Evolutionary conservation across 2,113 vertebrate genomes (phyloP).

Genomic region (Neotragus pygmaeus): DNA sequence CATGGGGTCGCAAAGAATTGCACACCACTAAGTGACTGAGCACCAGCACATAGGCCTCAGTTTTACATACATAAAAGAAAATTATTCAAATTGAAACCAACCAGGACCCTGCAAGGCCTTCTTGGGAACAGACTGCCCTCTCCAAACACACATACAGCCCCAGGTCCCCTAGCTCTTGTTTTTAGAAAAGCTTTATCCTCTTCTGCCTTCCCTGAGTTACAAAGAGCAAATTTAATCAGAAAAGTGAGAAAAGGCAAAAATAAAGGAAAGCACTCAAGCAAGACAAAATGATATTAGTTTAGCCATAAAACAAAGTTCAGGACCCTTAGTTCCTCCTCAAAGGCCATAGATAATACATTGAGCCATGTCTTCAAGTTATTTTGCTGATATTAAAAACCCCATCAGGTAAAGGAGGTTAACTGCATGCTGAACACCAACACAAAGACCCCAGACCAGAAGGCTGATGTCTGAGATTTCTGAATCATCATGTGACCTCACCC

Average conservation of each 20-base stretch:
- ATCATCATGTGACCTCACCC: neutral
- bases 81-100: neutral
- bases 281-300: neutral
- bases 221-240: neutral
- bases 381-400: neutral
- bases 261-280: neutral
- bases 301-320: neutral
- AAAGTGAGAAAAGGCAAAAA: neutral
- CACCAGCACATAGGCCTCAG: neutral
- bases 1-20: neutral
- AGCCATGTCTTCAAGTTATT: neutral
- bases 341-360: neutral
- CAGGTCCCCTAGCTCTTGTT: neutral
- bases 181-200: neutral
- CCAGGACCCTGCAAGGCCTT: neutral
- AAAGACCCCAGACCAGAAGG: neutral
- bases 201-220: neutral
- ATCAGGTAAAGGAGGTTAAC: neutral
- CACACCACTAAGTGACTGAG: neutral
- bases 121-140: neutral
- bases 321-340: neutral
- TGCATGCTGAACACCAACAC: neutral
- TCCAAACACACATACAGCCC: neutral
- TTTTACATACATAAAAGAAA: neutral
- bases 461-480: neutral